These are phyloP conservation scores for Macrotrachela quadricornifera DNA, from an alignment of 1,140 invertebrate genomes.

Conservation along the genomic window DNA sequence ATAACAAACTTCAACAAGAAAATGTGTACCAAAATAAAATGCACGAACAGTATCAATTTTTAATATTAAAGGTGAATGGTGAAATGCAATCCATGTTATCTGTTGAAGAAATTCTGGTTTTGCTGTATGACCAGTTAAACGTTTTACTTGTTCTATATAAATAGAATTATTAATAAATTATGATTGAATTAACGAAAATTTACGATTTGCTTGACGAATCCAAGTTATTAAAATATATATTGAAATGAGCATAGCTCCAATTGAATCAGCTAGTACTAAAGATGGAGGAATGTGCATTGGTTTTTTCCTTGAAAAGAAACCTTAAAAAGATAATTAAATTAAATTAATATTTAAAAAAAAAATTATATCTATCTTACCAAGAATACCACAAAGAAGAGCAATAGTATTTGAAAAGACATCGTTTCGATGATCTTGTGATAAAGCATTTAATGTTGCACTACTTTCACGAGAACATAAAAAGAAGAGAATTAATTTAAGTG, in stretches of 20 bases:
- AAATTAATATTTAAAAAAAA: no score
- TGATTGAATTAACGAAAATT: no score
- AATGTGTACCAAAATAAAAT: conserved; percentile 32
- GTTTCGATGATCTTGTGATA: neutral
- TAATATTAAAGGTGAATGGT: conserved; percentile 26
- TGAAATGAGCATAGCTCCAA: neutral
- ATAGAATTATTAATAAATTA: no score
- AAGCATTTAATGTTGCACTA: neutral
- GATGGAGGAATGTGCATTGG: neutral
- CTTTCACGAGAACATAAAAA: neutral
- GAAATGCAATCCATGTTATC: conserved; percentile 22
- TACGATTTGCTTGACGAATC: neutral
- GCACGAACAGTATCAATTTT: conserved; percentile 32
- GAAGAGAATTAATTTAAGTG: neutral
- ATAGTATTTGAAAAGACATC: neutral
- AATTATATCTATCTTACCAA: neutral
- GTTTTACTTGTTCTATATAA: conserved; percentile 18
- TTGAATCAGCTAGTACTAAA: neutral
- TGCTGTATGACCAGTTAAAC: conserved; percentile 23
- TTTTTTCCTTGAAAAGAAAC: no score
- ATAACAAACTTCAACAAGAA: conserved; percentile 20
- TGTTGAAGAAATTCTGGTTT: conserved; percentile 22
- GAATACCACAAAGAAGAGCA: neutral
- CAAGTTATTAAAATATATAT: neutral
- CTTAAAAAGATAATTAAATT: no score